Percentiles rank a stretch among this genome's conserved stretches.
phyloP scores from a whole-genome alignment of 2,888 invertebrate genomes.

The Drosophila longiperda region DNA sequence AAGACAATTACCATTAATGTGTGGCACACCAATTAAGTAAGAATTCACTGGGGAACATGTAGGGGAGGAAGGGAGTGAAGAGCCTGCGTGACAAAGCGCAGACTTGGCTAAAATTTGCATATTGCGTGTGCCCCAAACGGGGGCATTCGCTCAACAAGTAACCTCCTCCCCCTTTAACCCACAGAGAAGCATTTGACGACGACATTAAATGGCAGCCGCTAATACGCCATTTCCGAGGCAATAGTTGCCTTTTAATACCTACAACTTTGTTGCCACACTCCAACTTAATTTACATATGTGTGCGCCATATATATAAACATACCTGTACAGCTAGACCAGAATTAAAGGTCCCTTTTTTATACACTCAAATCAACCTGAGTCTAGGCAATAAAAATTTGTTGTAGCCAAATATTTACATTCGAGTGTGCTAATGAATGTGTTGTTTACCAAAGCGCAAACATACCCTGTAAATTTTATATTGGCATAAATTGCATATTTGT shows the following conservation, averaged over 20 bases:
- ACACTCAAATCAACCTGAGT: slow-evolving; percentile 23
- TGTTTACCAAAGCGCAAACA: slow-evolving; percentile 17
- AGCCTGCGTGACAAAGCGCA: slow-evolving; percentile 64
- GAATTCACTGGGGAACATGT: neutral
- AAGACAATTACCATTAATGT: slow-evolving; percentile 60
- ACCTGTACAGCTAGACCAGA: neutral
- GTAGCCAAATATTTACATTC: slow-evolving; percentile 46
- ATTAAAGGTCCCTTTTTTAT: slow-evolving; percentile 1
- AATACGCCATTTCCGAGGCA: slow-evolving; percentile 75
- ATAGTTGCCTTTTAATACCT: slow-evolving; percentile 61
- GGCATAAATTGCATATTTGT: neutral
- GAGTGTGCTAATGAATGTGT: slow-evolving; percentile 57
- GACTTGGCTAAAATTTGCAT: slow-evolving; percentile 67
- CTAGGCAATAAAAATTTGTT: slow-evolving; percentile 20
- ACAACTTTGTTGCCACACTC: slow-evolving; percentile 30
- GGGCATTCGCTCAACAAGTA: slow-evolving; percentile 49
- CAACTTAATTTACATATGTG: slow-evolving; percentile 37
- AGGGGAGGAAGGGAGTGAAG: neutral
- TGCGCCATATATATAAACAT: slow-evolving; percentile 8
- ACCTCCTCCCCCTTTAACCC: neutral
- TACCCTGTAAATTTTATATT: neutral
- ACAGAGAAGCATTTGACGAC: slow-evolving; percentile 27
- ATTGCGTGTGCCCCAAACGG: slow-evolving; percentile 68
- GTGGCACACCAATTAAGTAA: slow-evolving; percentile 47
- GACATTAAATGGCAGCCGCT: slow-evolving; percentile 72